Conservation (phyloP, 1,140 invertebrate species). For the Drosophila lacertosa region DNA sequence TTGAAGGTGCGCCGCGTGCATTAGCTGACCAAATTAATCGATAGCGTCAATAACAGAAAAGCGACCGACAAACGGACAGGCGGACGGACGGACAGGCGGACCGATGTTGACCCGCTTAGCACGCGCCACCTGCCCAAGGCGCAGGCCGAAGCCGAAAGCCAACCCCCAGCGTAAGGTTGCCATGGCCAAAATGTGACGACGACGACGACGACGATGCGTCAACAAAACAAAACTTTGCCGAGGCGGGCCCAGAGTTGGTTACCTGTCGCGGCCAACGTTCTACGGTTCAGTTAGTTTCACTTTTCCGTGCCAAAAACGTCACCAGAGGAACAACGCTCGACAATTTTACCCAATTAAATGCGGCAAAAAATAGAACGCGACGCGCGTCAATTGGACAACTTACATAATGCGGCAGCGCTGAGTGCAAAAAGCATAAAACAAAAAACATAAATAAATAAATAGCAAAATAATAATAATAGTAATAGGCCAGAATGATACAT, state of each 20-base stretch:
- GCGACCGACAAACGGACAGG: neutral
- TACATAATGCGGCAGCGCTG: conserved; percentile 53
- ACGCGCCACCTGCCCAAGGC: conserved; percentile 38
- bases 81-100: conserved; percentile 33
- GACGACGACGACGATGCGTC: conserved; percentile 27
- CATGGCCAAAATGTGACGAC: conserved; percentile 69
- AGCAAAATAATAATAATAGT: conserved; percentile 9
- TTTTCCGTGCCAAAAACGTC: conserved; percentile 76
- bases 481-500: conserved; percentile 58
- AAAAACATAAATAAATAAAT: conserved; percentile 1
- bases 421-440: conserved; percentile 12
- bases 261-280: conserved; percentile 57
- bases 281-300: conserved; percentile 69
- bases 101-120: conserved; percentile 73
- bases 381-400: conserved; percentile 19
- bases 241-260: conserved; percentile 19
- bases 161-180: conserved; percentile 53
- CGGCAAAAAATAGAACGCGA: conserved; percentile 29
- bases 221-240: conserved; percentile 61
- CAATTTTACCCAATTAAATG: conserved; percentile 54
- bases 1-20: conserved; percentile 66
- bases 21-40: conserved; percentile 74
- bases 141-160: conserved; percentile 9
- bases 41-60: conserved; percentile 63
- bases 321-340: conserved; percentile 25